Evolutionary conservation across 2,113 vertebrate species (phyloP), one percentile per base, ranked within the genome.

Genomic region (Tragelaphus strepsiceros): DNA sequence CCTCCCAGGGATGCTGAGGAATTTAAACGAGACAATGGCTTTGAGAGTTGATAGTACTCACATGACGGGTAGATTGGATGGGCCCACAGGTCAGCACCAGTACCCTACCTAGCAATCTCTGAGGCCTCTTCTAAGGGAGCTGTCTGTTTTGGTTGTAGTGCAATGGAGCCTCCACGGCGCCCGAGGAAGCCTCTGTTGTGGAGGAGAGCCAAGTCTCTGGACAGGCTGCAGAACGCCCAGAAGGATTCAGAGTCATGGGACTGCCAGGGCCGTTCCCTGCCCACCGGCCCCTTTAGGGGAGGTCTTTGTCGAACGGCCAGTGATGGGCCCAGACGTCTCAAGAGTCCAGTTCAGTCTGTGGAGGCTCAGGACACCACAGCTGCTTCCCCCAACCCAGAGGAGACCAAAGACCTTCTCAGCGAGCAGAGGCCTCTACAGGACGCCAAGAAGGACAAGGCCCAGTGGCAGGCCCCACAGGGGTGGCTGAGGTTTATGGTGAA

Each of bases 201-300:
- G 0, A 97, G 98, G 39, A 98, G 98, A 97, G 95, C 98, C 67
- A 97, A 94, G 53, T 99, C 98, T 0, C 97, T 99, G 97, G 99
- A 99, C 83, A 98, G 97, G 78, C 39, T 93, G 3, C 98, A 94
- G 22, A 93, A 1, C 39, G 77, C 98, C 81, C 97, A 97, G 85
- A 99, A 98, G 6, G 98, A 99, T 87, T 98, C 99, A 54, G 99
- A 99, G 98, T 98, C 99, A 0, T 98, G 99, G 0, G 98, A 99
- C 53, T 98, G 98, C 81, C 98, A 98, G 93, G 99, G 99, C 5
- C 94, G 99, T 90, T 99, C 99, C 95, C 97, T 99, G 81, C 98
- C 98, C 0, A 99, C 99, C 0, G 97, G 95, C 6, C 10, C 95
- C 0, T 21, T 10, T 54, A 35, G 78, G 81, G 15, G 89, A 49